phyloP scores from a whole-genome alignment of 2,888 invertebrate species.

The Venustoraphidia nigricollis region DNA sequence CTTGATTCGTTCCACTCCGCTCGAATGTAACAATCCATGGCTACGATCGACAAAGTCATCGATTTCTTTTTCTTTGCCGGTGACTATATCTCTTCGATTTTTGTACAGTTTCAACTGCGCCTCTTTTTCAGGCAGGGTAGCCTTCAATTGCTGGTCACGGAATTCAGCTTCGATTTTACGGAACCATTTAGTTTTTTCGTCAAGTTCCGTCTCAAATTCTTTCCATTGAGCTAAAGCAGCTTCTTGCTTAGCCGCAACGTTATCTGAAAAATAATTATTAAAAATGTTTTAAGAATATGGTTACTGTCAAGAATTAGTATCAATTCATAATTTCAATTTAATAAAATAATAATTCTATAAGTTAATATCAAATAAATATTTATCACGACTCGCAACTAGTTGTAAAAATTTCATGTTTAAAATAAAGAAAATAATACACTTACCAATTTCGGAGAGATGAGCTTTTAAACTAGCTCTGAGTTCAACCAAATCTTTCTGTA shows the following conservation, averaged over 20 bases:
- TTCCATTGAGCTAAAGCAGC: conserved; percentile 69
- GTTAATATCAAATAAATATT: too few species aligned
- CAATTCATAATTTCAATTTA: too few species aligned
- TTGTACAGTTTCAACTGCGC: conserved; percentile 54
- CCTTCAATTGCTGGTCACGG: conserved; percentile 71
- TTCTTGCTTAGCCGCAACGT: conserved; percentile 57
- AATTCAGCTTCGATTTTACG: conserved; percentile 69
- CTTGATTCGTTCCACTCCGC: conserved; percentile 72
- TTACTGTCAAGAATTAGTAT: neutral
- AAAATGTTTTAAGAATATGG: neutral
- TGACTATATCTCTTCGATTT: conserved; percentile 58
- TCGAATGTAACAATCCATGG: conserved; percentile 69
- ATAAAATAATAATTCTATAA: too few species aligned
- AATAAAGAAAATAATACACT: conserved; percentile 10
- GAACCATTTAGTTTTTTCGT: conserved; percentile 74
- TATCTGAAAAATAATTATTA: conserved; percentile 24
- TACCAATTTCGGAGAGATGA: conserved; percentile 46
- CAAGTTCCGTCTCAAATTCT: conserved; percentile 69
- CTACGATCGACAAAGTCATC: conserved; percentile 81
- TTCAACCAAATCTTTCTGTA: conserved; percentile 57
- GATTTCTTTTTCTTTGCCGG: conserved; percentile 67
- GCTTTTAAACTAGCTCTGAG: conserved; percentile 50
- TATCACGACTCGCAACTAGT: too few species aligned
- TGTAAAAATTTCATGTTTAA: neutral
- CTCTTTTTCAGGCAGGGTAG: conserved; percentile 67